These are phyloP conservation scores for Contarinia nasturtii DNA, from an alignment of 1,140 invertebrate species.

Conservation along the genomic window DNA sequence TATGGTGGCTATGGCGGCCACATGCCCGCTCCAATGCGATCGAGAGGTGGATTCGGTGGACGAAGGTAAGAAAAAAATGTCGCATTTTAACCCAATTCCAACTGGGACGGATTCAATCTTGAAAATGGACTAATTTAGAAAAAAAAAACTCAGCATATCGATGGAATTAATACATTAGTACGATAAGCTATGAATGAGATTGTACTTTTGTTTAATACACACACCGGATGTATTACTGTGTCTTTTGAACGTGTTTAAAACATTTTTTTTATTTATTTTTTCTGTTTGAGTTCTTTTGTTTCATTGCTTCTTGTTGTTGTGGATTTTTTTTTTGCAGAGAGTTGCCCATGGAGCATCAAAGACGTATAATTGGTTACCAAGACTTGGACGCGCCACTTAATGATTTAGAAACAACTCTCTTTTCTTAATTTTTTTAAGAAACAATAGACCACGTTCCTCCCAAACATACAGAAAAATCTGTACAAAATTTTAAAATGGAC, in stretches of 20 bases:
- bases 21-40: slow-evolving; percentile 13
- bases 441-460: too few species aligned
- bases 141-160: too few species aligned
- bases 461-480: too few species aligned
- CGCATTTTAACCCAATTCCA: not conserved
- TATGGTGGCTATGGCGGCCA: slow-evolving; percentile 15
- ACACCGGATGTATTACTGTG: too few species aligned
- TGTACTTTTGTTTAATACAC: too few species aligned
- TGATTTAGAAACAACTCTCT: not conserved
- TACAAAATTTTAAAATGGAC: too few species aligned
- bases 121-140: too few species aligned
- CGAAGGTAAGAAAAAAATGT: slow-evolving; percentile 14
- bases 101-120: too few species aligned
- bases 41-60: slow-evolving; percentile 15
- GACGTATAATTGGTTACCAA: slow-evolving; percentile 24
- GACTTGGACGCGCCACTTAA: slow-evolving; percentile 24
- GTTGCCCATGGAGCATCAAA: slow-evolving; percentile 23
- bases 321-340: slow-evolving; percentile 20
- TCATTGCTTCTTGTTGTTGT: too few species aligned
- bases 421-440: not conserved
- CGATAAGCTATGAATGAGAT: too few species aligned
- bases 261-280: not conserved
- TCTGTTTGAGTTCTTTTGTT: not conserved
- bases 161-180: too few species aligned
- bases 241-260: too few species aligned